Base-by-base conservation (phyloP, 2,797 vertebrate genomes). In the Enteromius trimaculatus region DNA sequence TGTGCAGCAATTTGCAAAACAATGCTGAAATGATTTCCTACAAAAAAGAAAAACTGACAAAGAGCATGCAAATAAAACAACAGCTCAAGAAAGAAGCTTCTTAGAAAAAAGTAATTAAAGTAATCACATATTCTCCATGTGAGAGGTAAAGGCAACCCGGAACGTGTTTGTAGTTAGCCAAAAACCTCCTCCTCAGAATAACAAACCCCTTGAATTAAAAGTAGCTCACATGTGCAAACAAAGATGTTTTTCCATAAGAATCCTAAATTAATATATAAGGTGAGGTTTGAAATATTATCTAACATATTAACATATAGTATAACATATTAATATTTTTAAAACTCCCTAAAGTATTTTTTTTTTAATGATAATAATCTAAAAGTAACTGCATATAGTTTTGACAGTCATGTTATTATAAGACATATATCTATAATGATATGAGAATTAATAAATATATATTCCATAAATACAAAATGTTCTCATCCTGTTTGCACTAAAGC, bases 31-130 rank as follows among this genome's bases (percentile, higher is more conserved):
- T 47, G 49, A 69, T 82, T 77, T 68, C 51, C 14, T 9, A 72
- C 26, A 81, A 62, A n/a, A 75, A 21, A 17, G 5, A 21, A 6
- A 74, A 74, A 34, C 44, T 10, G 34, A 8, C 37, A 71, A 64
- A 66, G 39, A 17, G 29, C 19, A 53, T 31, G 51, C 37, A 14
- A 55, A 14, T 26, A 23, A 29, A 29, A 29, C 58, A 29, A 42
- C 47, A 6, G 13, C 49, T 77, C 49, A 21, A 58, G 72, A 65
- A 51, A 51, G 14, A 69, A 44, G 8, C 51, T 13, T 60, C 9
- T 19, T 31, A 77, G 69, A 58, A 70, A 58, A 70, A 71, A 44
- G 65, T 49, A 62, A 77, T 83, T 66, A 16, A 82, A 53, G 29
- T 42, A 66, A 53, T 66, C 14, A 49, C 4, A 70, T 31, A 44